Conservation (phyloP, 53 echinoderm and acorn worm species). For the Holothuria scabra region DNA sequence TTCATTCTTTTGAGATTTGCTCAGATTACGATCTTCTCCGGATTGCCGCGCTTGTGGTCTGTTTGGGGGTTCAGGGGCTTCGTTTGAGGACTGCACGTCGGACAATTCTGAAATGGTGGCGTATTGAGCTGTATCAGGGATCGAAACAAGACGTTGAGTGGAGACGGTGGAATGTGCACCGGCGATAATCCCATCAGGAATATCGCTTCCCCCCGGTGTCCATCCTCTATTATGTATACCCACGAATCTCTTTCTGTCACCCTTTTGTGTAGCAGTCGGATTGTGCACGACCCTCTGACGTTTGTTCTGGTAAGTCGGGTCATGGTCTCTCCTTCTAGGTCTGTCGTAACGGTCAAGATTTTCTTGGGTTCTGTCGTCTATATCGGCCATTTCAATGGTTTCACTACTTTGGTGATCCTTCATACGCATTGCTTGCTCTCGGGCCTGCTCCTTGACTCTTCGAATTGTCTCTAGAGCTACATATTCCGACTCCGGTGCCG, state of each 20-base stretch:
- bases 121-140: conserved; percentile 15
- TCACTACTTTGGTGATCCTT: background rate
- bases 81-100: background rate
- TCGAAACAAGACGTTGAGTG: conserved; percentile 13
- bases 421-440: conserved; percentile 30
- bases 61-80: conserved; percentile 11
- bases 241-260: background rate
- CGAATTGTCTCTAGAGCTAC: conserved; percentile 18
- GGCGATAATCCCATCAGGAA: conserved; percentile 28
- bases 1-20: too few relatives aligned
- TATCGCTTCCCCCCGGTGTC: background rate
- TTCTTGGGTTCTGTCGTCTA: background rate
- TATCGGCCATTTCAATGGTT: background rate
- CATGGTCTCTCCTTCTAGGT: background rate
- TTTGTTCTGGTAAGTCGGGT: too few relatives aligned
- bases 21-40: background rate
- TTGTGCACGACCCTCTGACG: background rate
- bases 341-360: background rate
- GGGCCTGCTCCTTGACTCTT: conserved; percentile 16
- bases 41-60: background rate
- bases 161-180: conserved; percentile 11
- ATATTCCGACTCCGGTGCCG: background rate
- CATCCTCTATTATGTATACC: background rate
- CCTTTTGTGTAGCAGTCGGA: too few relatives aligned
- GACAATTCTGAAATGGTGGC: conserved; percentile 15